Percentiles rank a stretch among this genome's conserved stretches.
Conservation (phyloP, 2,888 invertebrate genomes). For the Unio pictorum region DNA sequence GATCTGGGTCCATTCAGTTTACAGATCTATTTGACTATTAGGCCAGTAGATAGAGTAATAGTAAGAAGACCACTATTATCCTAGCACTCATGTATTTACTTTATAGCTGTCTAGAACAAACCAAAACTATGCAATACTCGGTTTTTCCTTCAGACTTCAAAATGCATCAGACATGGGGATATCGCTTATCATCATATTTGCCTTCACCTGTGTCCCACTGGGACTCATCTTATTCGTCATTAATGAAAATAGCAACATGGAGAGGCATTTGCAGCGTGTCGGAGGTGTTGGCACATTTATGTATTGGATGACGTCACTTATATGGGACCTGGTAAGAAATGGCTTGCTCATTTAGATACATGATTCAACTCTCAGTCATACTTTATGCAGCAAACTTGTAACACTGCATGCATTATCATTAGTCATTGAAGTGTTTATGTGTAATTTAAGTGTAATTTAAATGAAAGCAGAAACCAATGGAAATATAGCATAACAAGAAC, state of each 20-base stretch:
- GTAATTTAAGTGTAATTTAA: not conserved
- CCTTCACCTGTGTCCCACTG: conserved; percentile 71
- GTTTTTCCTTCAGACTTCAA: conserved; percentile 57
- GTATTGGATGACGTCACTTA: conserved; percentile 63
- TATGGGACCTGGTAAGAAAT: conserved; percentile 65
- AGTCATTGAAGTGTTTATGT: not conserved
- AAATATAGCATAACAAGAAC: no score
- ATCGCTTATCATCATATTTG: conserved; percentile 70
- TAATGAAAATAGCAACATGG: conserved; percentile 66
- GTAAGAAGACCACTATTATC: not conserved
- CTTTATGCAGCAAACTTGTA: not conserved
- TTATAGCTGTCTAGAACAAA: no score
- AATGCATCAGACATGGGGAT: conserved; percentile 72
- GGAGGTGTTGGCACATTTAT: conserved; percentile 66
- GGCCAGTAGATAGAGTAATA: no score
- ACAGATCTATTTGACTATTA: no score
- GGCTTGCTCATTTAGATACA: not conserved
- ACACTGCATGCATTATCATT: not conserved
- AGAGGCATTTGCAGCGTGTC: conserved; percentile 70
- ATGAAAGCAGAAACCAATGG: no score
- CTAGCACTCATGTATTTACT: no score
- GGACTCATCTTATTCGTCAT: conserved; percentile 69
- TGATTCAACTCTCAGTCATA: not conserved
- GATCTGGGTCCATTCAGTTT: no score
- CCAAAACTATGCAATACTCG: no score